These are phyloP conservation scores for Caprella mutica DNA, from an alignment of 2,888 invertebrate genomes.

Conservation along the genomic window DNA sequence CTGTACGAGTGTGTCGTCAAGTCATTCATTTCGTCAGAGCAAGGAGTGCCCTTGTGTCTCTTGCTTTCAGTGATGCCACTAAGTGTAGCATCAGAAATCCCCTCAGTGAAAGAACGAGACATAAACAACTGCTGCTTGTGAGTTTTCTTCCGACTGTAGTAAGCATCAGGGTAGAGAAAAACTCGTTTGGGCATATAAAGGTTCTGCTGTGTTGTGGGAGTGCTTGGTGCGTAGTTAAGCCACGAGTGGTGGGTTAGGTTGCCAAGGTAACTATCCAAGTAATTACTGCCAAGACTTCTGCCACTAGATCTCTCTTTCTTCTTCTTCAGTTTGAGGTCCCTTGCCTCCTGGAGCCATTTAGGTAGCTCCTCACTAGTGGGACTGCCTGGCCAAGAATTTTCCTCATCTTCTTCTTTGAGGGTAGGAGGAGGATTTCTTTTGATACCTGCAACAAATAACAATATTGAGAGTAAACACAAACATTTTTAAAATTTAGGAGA, in stretches of 20 bases:
- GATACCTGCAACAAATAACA: no score
- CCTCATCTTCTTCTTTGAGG: background rate
- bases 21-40: background rate
- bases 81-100: background rate
- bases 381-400: background rate
- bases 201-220: background rate
- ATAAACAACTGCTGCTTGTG: background rate
- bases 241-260: constrained; percentile 29
- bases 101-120: constrained; percentile 8
- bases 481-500: no score
- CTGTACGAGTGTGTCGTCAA: background rate
- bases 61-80: background rate
- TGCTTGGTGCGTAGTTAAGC: constrained; percentile 22
- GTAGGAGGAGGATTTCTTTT: no score
- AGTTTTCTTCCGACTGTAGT: background rate
- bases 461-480: no score
- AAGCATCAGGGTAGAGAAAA: constrained; percentile 3
- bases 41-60: no score
- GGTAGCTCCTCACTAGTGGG: constrained; percentile 1
- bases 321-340: background rate
- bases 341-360: constrained; percentile 1
- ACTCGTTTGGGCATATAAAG: constrained; percentile 2
- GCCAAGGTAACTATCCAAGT: constrained; percentile 29
- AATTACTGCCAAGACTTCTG: constrained; percentile 20
- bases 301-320: constrained; percentile 1